Conservation (phyloP, 2,113 vertebrate genomes). For the Cyanistes caeruleus region DNA sequence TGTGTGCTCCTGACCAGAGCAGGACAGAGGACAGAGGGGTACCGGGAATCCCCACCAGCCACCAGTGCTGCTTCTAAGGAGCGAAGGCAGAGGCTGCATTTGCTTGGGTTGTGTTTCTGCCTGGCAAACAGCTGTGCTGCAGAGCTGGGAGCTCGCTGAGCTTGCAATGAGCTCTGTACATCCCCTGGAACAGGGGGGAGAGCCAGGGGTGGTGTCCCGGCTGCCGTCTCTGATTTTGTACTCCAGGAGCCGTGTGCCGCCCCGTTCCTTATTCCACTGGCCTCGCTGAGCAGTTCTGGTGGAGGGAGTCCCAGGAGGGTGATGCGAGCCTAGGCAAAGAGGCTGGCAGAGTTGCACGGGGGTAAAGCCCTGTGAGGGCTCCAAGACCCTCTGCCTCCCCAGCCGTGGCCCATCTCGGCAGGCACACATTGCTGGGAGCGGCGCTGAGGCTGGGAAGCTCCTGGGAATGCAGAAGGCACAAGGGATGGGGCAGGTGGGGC, state of each 20-base stretch:
- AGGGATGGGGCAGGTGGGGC: background rate
- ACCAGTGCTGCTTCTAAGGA: background rate
- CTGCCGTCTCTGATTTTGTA: background rate
- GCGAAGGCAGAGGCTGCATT: background rate
- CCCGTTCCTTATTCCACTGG: background rate
- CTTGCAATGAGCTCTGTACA: background rate
- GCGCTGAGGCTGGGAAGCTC: background rate
- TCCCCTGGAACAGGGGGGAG: background rate
- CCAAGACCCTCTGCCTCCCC: background rate
- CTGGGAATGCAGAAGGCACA: background rate
- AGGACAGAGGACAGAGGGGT: background rate
- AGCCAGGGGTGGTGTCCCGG: background rate
- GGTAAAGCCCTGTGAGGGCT: background rate
- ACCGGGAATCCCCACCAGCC: background rate
- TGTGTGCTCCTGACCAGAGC: background rate
- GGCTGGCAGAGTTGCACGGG: background rate
- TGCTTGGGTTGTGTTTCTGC: background rate
- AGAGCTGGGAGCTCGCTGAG: fast-evolving
- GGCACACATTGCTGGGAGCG: fast-evolving
- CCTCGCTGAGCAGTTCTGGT: background rate
- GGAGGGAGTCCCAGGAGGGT: background rate
- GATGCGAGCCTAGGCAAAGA: background rate
- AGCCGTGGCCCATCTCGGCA: background rate
- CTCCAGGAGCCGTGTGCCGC: fast-evolving
- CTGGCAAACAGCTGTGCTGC: background rate